Conservation (phyloP, 2,113 vertebrate species). For the Pica pica region DNA sequence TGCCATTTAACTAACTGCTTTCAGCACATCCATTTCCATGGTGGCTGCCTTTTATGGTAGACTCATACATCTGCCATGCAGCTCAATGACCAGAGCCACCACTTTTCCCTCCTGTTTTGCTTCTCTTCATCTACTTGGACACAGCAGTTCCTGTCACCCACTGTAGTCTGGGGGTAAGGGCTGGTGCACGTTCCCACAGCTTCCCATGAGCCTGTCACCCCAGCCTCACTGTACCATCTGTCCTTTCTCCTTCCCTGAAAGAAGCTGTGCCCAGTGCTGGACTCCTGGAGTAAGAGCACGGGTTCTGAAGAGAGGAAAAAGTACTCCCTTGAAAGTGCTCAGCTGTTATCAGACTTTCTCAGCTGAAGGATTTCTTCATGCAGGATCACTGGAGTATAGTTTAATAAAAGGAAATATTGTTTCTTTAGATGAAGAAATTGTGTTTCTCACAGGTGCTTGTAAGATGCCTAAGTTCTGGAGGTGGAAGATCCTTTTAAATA, state of each 20-base stretch:
- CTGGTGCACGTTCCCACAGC: neutral
- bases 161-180: neutral
- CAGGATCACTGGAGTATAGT: neutral
- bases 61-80: no score
- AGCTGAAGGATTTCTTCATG: neutral
- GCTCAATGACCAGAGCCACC: neutral
- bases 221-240: neutral
- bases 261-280: neutral
- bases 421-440: neutral
- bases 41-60: neutral
- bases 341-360: neutral
- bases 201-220: accelerated
- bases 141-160: neutral
- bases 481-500: neutral
- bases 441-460: neutral
- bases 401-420: neutral
- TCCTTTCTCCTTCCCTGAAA: neutral
- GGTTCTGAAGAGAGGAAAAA: neutral
- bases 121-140: neutral
- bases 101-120: neutral
- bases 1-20: neutral
- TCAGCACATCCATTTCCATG: neutral
- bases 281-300: neutral
- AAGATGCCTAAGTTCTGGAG: neutral
- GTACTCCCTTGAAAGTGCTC: neutral